A percentile compares a stretch with the other conserved stretches of the same genome.
Conservation (phyloP, 2,888 invertebrate species). For the Petrophora chlorosata region DNA sequence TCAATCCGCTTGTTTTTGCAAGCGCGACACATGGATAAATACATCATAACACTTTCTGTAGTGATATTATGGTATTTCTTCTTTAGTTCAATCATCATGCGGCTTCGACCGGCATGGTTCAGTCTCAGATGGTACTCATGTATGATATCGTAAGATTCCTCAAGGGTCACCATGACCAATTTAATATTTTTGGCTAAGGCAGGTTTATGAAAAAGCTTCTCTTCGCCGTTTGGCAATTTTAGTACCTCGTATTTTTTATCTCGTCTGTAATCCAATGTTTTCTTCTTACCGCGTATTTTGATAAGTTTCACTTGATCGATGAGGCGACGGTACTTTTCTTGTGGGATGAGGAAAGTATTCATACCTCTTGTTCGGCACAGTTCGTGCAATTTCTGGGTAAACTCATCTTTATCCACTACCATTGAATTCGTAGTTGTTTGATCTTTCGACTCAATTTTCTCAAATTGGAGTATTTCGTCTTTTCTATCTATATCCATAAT, state of each 20-base stretch:
- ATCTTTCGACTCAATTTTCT: background rate
- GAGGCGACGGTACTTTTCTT: constrained; percentile 46
- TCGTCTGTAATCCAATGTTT: constrained; percentile 52
- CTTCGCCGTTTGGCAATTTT: constrained; percentile 43
- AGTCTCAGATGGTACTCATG: constrained; percentile 50
- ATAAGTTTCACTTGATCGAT: constrained; percentile 53
- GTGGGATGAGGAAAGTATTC: constrained; percentile 51
- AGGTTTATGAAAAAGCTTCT: constrained; percentile 33
- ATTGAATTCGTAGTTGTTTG: background rate
- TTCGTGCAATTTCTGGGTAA: constrained; percentile 47
- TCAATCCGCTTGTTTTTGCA: constrained; percentile 47
- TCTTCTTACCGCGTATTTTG: constrained; percentile 41
- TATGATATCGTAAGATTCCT: constrained; percentile 63
- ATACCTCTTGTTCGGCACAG: constrained; percentile 41
- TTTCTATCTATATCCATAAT: background rate
- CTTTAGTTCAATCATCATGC: constrained; percentile 54
- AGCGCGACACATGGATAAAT: constrained; percentile 51
- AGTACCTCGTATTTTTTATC: constrained; percentile 52
- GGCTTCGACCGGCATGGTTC: constrained; percentile 56
- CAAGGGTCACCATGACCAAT: constrained; percentile 48
- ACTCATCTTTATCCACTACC: constrained; percentile 48
- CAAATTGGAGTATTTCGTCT: background rate
- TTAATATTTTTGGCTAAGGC: constrained; percentile 33
- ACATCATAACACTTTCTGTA: constrained; percentile 52
- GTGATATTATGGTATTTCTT: constrained; percentile 58